phyloP scores from a whole-genome alignment of 2,888 invertebrate species.

The Escarpia spicata region DNA sequence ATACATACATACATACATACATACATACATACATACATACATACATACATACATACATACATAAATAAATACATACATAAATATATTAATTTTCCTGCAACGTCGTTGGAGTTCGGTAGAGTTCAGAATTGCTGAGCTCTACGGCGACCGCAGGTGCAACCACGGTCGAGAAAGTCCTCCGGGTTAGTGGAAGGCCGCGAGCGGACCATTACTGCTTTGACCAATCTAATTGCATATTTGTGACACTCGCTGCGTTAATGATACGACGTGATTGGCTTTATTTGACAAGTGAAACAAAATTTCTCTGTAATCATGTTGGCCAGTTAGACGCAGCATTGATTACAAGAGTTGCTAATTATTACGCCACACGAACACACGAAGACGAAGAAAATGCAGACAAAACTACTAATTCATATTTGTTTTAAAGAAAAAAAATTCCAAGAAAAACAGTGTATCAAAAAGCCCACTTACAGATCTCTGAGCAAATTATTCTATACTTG shows the following conservation, averaged over 20 bases:
- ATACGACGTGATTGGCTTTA: background rate
- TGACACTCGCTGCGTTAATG: conserved; percentile 3
- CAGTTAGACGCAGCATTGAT: conserved; percentile 12
- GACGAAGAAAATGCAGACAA: background rate
- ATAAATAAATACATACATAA: too few relatives aligned
- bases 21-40: too few relatives aligned
- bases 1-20: too few relatives aligned
- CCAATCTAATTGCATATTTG: conserved; percentile 6
- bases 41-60: too few relatives aligned
- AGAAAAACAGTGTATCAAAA: too few relatives aligned
- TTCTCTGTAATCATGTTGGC: background rate
- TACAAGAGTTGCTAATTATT: conserved; percentile 4
- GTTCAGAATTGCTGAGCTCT: background rate
- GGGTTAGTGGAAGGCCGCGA: background rate
- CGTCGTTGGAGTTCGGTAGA: background rate
- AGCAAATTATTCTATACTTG: too few relatives aligned
- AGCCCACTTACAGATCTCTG: too few relatives aligned
- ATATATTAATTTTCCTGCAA: background rate
- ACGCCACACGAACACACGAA: background rate
- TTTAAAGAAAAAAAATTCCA: background rate
- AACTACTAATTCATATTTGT: background rate
- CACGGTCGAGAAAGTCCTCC: background rate
- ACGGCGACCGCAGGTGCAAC: background rate
- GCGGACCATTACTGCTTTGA: background rate
- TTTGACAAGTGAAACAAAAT: conserved; percentile 1